Base-by-base conservation (phyloP, 92 coral and sea anemone species). In the Virgularia gustaviana region DNA sequence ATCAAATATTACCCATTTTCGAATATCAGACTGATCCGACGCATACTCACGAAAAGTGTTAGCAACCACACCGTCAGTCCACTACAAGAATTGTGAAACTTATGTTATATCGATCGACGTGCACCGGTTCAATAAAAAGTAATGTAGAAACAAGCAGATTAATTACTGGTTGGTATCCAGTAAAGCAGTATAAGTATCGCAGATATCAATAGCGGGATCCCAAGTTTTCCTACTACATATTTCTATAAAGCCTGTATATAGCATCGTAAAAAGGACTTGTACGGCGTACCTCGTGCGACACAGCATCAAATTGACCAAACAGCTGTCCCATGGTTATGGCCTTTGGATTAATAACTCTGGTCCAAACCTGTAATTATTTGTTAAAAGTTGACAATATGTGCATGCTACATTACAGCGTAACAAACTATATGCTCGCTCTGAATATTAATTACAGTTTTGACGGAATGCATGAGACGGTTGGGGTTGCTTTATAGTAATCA, bases 31-130 rank as follows among this genome's bases (percentile, higher is more conserved):
- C 73, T 90, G 99, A 68, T 94, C 99, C 0, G 99, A 79, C 6
- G 99, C 99, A 57, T 94, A 94, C 79, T 94, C 99, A 52, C 99
- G 96, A 89, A 94, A 94, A 3, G 99, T 94, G 80, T 94, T 94
- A 8, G 99, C 99, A 9, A 94, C 99, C 54, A 94, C 90, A 61
- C 99, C 99, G 65, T 94, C 99, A 2, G 99, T 94, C 99, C 99
- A 94, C 96, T 92, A 76, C 36, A 64, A 64, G 2, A 23, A 54
- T 58, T 11, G 13, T 3, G 6, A 52, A 22, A 22, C n/a, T n/a
- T n/a, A n/a, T n/a, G n/a, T n/a, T n/a, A n/a, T n/a, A n/a, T n/a
- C n/a, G n/a, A n/a, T n/a, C n/a, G n/a, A n/a, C n/a, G n/a, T n/a
- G n/a, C n/a, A n/a, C n/a, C n/a, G n/a, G n/a, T n/a, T n/a, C n/a